Base-by-base conservation (phyloP, 2,888 invertebrate species). In the Drosophila atroscutellata region DNA sequence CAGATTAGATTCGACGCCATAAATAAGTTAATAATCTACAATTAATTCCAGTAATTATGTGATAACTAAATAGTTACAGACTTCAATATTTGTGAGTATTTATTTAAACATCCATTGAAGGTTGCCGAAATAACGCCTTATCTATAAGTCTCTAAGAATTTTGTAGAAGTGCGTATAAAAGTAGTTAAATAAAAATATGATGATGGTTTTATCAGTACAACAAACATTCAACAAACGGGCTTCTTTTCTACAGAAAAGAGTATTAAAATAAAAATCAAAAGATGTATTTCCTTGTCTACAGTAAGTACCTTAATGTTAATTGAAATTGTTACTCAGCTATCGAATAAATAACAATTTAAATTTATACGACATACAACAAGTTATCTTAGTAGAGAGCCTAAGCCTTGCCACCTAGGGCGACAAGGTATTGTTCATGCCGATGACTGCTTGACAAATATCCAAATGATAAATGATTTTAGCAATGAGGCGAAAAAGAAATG, bases 381-480 rank as follows among this genome's bases (percentile, higher is more conserved):
- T 9, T 2, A 18, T 1, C 18, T 15, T 26, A 11, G 30, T 20
- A 8, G 15, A 52, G 20, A 32, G 2, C 32, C n/a, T n/a, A 8
- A 24, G n/a, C 4, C 3, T n/a, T 55, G 11, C 36, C 54, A 55
- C 50, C 50, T 69, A 37, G 57, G 54, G 39, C 55, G 61, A 56
- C 66, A 72, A 64, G 45, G 67, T 68, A 68, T 72, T 78, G 67
- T 75, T 75, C 47, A 66, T 36, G 28, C 42, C 50, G 24, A 30
- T 55, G 56, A 63, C 56, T 49, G 67, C 9, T 28, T 47, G 59
- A 62, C 65, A 75, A 69, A 80, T 61, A 71, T 61, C 45, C 37
- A 71, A 66, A 62, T 80, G 80, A 80, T 75, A 68, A 80, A 72
- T 78, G 72, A 75, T 39, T 75, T 63, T 59, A 67, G 56, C 50